Conservation (phyloP, 2,888 invertebrate species). For the Spodoptera picta region DNA sequence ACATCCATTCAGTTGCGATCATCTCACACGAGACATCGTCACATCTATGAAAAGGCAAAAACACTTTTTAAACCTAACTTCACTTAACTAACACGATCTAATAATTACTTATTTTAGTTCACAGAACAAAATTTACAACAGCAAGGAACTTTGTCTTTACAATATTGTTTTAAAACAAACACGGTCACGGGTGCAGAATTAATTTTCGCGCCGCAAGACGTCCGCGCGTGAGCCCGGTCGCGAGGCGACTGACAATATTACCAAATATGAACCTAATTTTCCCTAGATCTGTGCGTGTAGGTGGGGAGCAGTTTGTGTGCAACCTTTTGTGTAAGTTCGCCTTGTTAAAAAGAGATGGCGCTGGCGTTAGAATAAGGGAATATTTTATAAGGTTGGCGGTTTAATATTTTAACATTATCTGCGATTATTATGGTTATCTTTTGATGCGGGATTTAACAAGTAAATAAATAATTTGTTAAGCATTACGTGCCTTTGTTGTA, state of each 20-base stretch:
- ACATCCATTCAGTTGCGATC: conserved; percentile 55
- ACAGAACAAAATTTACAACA: conserved; percentile 34
- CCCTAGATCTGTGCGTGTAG: conserved; percentile 66
- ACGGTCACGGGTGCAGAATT: conserved; percentile 44
- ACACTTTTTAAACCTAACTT: conserved; percentile 49
- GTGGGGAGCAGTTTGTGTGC: conserved; percentile 64
- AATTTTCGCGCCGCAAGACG: conserved; percentile 43
- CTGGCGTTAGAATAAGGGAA: conserved; percentile 20
- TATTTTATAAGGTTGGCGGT: conserved; percentile 19
- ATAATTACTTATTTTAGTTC: conserved; percentile 35
- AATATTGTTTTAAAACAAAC: conserved; percentile 60
- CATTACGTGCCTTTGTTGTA: too few relatives aligned
- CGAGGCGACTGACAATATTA: conserved; percentile 75
- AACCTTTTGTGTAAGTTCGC: conserved; percentile 60
- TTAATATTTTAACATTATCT: conserved; percentile 12
- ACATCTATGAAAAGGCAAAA: conserved; percentile 43
- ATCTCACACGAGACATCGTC: conserved; percentile 46
- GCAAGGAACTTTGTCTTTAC: conserved; percentile 49
- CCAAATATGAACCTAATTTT: conserved; percentile 80
- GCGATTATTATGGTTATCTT: conserved; percentile 9
- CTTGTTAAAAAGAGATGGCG: conserved; percentile 64
- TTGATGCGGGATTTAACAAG: not conserved
- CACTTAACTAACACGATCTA: conserved; percentile 47
- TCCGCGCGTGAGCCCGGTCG: conserved; percentile 58
- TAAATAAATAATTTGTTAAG: conserved; percentile 5